Evolutionary conservation across 2,888 invertebrate species (phyloP), one percentile per base, ranked within the genome.

Genomic region (Orthosia incerta): DNA sequence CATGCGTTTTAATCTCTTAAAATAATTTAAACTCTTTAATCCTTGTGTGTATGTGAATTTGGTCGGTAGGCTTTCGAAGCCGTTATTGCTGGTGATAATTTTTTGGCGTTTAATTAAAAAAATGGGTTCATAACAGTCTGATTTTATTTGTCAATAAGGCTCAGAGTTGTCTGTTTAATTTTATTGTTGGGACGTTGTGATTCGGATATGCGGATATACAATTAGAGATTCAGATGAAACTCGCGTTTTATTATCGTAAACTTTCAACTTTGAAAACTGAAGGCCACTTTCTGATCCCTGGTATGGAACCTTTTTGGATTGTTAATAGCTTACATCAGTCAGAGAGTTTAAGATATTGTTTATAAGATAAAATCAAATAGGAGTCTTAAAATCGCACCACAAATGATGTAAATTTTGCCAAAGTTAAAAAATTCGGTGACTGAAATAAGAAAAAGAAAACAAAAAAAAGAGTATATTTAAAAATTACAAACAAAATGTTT

Each of bases 11-110:
- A 93, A 94, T 93, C 94, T 92, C 90, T 89, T 90, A 88, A 93
- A 93, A 94, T 94, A 93, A 94, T 93, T 93, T 94, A 93, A 93
- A 94, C 89, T 94, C 93, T 92, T 82, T 93, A 94, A 94, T 91
- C 94, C 93, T 74, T 89, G 89, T 91, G 89, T 78, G 84, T 80
- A 76, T 83, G 74, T 83, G 81, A 83, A 77, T 80, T 74, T 71
- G 74, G 77, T 80, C 64, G 74, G 75, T 55, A 55, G 76, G 71
- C 79, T 77, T 80, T 74, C 75, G 72, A 71, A 66, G 64, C 0
- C 66, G 68, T 79, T 85, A 75, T 80, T 78, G 71, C 59, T 45
- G 74, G 60, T 53, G 26, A 76, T 86, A 67, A 81, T 84, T 82
- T 78, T 60, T 18, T 16, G 48, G 53, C 12, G 50, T 39, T 79